Evolutionary conservation across 2,888 invertebrate genomes (phyloP).

Genomic region (Caenorhabditis sp.): DNA sequence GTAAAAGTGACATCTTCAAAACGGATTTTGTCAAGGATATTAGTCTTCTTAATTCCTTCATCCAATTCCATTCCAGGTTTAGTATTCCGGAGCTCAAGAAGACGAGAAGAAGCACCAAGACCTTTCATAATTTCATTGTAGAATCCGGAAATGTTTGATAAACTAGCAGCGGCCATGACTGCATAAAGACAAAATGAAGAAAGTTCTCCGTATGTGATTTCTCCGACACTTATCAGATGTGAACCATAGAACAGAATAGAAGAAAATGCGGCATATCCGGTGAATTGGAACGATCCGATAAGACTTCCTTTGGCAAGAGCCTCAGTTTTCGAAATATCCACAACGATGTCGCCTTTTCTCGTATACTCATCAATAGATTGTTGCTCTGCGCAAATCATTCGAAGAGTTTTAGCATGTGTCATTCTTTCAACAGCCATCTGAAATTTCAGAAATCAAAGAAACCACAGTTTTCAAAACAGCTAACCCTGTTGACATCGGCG

Average conservation of each 20-base stretch:
- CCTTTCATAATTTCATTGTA: constrained; percentile 92
- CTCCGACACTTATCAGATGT: constrained; percentile 52
- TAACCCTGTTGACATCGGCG: constrained; percentile 77
- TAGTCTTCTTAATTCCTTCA: constrained; percentile 72
- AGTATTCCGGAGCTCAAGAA: constrained; percentile 88
- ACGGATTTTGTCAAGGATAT: constrained; percentile 50
- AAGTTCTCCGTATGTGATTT: constrained; percentile 75
- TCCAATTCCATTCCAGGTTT: constrained; percentile 81
- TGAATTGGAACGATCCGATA: constrained; percentile 78
- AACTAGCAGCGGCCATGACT: constrained; percentile 49
- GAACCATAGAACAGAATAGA: constrained; percentile 63
- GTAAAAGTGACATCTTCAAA: constrained; percentile 81
- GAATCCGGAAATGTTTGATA: constrained; percentile 80
- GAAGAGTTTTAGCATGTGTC: constrained; percentile 88
- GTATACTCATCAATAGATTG: constrained; percentile 80
- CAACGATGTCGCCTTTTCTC: constrained; percentile 79
- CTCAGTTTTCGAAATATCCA: constrained; percentile 84
- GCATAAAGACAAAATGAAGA: constrained; percentile 93
- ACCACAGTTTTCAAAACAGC: not conserved
- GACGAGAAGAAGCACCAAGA: constrained; percentile 85
- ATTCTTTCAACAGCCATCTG: constrained; percentile 77
- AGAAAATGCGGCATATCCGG: constrained; percentile 59
- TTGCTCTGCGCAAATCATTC: constrained; percentile 86
- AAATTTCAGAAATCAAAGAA: not conserved
- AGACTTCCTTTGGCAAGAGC: constrained; percentile 84